phyloP scores from a whole-genome alignment of 2,113 vertebrate genomes.

The Malurus melanocephalus region DNA sequence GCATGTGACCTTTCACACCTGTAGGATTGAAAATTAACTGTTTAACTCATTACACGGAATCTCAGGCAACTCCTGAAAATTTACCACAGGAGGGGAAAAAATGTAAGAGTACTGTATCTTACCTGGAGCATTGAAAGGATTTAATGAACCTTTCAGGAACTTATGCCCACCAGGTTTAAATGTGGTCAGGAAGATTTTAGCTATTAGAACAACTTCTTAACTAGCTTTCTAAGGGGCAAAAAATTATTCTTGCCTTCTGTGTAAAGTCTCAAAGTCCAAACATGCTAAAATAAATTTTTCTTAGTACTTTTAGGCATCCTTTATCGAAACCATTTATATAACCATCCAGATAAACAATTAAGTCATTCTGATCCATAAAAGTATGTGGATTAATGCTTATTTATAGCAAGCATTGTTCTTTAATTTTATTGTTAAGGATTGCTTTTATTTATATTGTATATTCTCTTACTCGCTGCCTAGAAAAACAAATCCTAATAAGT shows the following conservation, averaged over 20 bases:
- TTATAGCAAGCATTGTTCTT: slow-evolving; percentile 60
- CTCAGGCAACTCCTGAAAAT: neutral
- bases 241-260: neutral
- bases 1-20: neutral
- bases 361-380: slow-evolving; percentile 36
- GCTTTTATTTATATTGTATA: slow-evolving; percentile 57
- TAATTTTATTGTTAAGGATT: slow-evolving; percentile 49
- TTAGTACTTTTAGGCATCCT: slow-evolving; percentile 45
- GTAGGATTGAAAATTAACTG: neutral
- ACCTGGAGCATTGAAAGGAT: neutral
- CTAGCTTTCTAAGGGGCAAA: neutral
- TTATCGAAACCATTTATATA: slow-evolving; percentile 28
- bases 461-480: slow-evolving; percentile 46
- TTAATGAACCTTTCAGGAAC: slow-evolving; percentile 2
- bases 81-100: neutral
- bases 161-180: neutral
- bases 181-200: neutral
- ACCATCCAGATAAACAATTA: slow-evolving; percentile 27
- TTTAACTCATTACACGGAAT: neutral
- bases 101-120: neutral
- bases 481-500: slow-evolving; percentile 37
- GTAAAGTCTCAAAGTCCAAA: slow-evolving; percentile 20
- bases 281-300: slow-evolving; percentile 22
- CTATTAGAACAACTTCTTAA: neutral
- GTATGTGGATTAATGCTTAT: slow-evolving; percentile 37